phyloP scores from a whole-genome alignment of 2,888 invertebrate species.

The Oscheius sp. region DNA sequence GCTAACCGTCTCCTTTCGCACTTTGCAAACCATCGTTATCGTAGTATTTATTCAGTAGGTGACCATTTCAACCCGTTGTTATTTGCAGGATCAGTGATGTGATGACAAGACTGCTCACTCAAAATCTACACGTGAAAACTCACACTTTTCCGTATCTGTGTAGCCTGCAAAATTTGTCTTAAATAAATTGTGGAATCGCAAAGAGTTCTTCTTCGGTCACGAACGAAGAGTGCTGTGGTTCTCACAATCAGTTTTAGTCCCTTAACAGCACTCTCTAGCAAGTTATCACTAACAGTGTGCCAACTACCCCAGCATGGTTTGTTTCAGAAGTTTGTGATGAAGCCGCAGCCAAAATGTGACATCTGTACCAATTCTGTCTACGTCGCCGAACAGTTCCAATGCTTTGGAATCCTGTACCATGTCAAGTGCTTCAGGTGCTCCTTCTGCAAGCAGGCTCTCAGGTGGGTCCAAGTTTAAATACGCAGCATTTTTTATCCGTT shows the following conservation, averaged over 20 bases:
- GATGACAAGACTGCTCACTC: constrained; percentile 2
- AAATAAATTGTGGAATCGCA: constrained; percentile 29
- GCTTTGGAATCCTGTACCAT: constrained; percentile 60
- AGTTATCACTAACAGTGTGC: not conserved
- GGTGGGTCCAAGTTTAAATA: constrained; percentile 40
- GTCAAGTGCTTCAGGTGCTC: constrained; percentile 61
- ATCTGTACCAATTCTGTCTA: constrained; percentile 59
- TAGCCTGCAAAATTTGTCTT: constrained; percentile 3
- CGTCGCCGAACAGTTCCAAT: constrained; percentile 61
- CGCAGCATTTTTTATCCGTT: not conserved
- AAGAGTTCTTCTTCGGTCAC: not conserved
- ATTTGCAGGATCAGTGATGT: constrained; percentile 27
- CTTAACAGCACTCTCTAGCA: constrained; percentile 3
- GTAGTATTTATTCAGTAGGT: not conserved
- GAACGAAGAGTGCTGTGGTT: constrained; percentile 22
- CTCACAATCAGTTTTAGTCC: constrained; percentile 2
- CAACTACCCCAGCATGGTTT: constrained; percentile 30
- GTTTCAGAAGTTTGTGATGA: constrained; percentile 57
- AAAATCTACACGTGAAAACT: constrained; percentile 4
- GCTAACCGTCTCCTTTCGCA: not conserved
- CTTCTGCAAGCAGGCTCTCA: constrained; percentile 58
- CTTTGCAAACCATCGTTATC: not conserved
- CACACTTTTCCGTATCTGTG: constrained; percentile 11
- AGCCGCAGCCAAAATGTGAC: constrained; percentile 54
- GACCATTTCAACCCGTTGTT: not conserved